Base-by-base conservation (phyloP, 2,888 invertebrate species). In the Trachelus stipa region DNA sequence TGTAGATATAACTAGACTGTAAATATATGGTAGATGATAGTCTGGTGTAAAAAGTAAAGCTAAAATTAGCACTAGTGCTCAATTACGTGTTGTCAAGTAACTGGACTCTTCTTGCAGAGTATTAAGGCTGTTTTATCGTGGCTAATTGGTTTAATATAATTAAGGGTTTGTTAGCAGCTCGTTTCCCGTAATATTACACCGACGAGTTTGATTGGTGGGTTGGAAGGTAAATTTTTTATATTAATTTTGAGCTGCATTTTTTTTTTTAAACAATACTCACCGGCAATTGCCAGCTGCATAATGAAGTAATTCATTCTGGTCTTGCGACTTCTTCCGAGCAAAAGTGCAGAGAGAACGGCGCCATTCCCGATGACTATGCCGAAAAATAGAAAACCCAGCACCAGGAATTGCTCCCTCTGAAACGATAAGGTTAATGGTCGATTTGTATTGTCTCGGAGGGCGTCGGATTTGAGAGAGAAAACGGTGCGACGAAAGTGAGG, bases 261-360 rank as follows among this genome's bases (percentile, higher is more conserved):
- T 37, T 34, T 34, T 0, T 9, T 1, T 1, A 2, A 56, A 56
- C 23, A 30, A 12, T 40, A 81, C 92, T 92, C 91, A 95, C 95
- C 95, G 85, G 95, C 95, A 75, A 95, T 92, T 0, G 95, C 95
- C 35, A 95, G 91, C 85, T 95, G 94, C 91, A 93, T 93, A 82
- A 95, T 95, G 92, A 95, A 95, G 90, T 94, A 95, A 88, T 95
- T 95, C 94, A 95, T 95, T 79, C 95, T 91, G n/a, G 94, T 94
- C 87, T 94, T 94, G 80, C 94, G 91, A 80, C 93, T 92, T 86
- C 94, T 94, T 83, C 93, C 94, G 80, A 94, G 91, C 74, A 93
- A 89, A 56, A 95, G 92, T 34, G 94, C 94, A 9, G 93, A 92
- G 37, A 95, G 90, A 1, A 95, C 95, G 3, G 94, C 93, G 15